phyloP scores from a whole-genome alignment of 2,888 invertebrate species.

The Camptogramma bilineatum region DNA sequence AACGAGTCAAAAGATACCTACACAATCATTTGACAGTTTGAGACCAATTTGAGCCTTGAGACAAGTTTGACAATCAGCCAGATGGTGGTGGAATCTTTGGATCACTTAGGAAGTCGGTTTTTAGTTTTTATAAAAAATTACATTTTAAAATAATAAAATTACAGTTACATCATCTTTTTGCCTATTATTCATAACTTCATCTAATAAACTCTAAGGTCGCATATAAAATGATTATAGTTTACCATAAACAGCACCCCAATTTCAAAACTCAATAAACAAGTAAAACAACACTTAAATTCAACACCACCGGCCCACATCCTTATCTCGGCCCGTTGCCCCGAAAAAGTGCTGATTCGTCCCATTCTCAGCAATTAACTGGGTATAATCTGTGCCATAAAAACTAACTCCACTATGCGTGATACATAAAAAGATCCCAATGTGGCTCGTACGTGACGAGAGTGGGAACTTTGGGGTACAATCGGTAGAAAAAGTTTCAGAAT shows the following conservation, averaged over 20 bases:
- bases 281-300: constrained; percentile 32
- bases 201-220: neutral
- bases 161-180: too few relatives aligned
- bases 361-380: constrained; percentile 48
- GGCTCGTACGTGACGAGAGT: constrained; percentile 43
- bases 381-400: constrained; percentile 53
- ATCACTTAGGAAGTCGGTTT: too few relatives aligned
- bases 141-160: too few relatives aligned
- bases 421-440: constrained; percentile 45
- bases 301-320: constrained; percentile 24
- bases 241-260: constrained; percentile 3
- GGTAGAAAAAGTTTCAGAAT: neutral
- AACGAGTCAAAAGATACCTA: too few relatives aligned
- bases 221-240: constrained; percentile 11
- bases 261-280: constrained; percentile 14
- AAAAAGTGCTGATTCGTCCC: constrained; percentile 44
- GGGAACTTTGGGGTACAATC: constrained; percentile 27
- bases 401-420: constrained; percentile 47
- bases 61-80: too few relatives aligned
- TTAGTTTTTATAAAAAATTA: too few relatives aligned
- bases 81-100: too few relatives aligned
- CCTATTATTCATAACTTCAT: too few relatives aligned
- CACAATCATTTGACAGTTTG: too few relatives aligned
- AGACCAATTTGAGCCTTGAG: too few relatives aligned
- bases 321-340: constrained; percentile 33